Evolutionary conservation across 2,797 vertebrate genomes (phyloP).

Genomic region (Xiphophorus birchmanni): DNA sequence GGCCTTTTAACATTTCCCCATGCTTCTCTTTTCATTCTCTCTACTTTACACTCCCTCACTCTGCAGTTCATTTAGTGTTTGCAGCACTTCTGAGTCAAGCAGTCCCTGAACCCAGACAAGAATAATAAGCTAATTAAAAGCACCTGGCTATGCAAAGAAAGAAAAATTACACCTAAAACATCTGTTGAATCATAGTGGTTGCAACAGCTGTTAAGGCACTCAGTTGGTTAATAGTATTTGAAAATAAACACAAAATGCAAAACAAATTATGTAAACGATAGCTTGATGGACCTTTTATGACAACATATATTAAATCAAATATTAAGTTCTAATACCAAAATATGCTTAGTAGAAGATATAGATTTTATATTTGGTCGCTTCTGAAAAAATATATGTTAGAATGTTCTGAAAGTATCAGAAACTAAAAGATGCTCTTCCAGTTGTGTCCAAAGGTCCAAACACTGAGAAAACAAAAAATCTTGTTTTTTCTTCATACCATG

Average conservation of each 20-base stretch:
- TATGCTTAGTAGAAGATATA: background rate
- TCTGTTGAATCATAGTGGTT: constrained; percentile 9
- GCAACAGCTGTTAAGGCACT: background rate
- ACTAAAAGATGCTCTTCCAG: background rate
- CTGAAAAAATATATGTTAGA: background rate
- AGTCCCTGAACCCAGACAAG: constrained; percentile 24
- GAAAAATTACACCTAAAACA: constrained; percentile 1
- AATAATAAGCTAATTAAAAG: constrained; percentile 23
- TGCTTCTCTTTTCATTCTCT: constrained; percentile 39
- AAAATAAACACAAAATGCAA: background rate
- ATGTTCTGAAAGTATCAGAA: background rate
- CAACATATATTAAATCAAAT: background rate
- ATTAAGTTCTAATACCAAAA: background rate
- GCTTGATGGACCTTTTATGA: background rate
- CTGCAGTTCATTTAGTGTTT: constrained; percentile 61
- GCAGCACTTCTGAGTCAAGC: constrained; percentile 45
- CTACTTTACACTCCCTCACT: constrained; percentile 27
- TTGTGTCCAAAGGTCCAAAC: background rate
- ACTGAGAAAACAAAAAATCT: background rate
- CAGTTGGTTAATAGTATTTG: background rate
- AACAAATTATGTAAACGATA: background rate
- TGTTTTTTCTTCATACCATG: background rate
- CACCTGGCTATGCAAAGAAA: background rate
- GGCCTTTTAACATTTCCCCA: constrained; percentile 64
- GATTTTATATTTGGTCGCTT: background rate